Percentiles rank a stretch among this genome's conserved stretches.
These are phyloP conservation scores for Zele albiditarsus DNA, from an alignment of 2,888 invertebrate species.

Conservation along the genomic window DNA sequence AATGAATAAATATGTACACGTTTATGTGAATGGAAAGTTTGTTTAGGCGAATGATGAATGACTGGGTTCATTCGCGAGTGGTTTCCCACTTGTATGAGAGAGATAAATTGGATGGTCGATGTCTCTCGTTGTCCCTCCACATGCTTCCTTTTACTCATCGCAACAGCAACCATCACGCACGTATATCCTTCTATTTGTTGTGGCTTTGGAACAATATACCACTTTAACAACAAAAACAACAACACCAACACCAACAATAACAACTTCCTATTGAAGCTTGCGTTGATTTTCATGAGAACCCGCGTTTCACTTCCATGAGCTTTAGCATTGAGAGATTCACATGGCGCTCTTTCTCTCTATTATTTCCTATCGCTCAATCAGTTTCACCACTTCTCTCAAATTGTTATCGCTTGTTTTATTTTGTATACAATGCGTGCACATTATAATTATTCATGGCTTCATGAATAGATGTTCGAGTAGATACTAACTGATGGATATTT, in stretches of 20 bases:
- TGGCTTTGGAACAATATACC: background rate
- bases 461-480: background rate
- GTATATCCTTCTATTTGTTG: background rate
- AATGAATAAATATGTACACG: background rate
- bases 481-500: background rate
- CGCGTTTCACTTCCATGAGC: background rate
- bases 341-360: background rate
- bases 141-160: background rate
- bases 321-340: background rate
- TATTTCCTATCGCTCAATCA: background rate
- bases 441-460: background rate
- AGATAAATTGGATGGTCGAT: constrained; percentile 8
- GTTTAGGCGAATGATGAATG: background rate
- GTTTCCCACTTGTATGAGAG: background rate
- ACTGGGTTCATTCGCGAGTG: background rate
- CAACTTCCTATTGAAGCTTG: background rate
- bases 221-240: background rate
- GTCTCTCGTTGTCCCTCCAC: background rate
- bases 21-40: background rate
- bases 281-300: constrained; percentile 5
- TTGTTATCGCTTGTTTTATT: background rate
- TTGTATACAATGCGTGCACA: background rate
- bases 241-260: background rate
- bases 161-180: background rate
- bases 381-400: background rate